These are phyloP conservation scores for Miniopterus natalensis DNA, from an alignment of 2,113 vertebrate species.

Conservation along the genomic window DNA sequence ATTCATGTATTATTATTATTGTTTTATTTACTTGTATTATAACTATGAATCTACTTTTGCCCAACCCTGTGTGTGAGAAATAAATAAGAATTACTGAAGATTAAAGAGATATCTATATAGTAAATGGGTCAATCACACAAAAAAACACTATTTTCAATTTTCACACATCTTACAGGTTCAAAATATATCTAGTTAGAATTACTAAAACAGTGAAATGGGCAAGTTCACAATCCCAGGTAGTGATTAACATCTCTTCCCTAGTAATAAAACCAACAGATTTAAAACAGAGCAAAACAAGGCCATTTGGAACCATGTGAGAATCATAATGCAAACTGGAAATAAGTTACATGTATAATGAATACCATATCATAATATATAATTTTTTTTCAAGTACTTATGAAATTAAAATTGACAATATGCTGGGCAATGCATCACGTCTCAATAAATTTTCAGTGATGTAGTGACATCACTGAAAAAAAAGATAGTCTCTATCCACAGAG, in stretches of 20 bases:
- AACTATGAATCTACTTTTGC: too few species aligned
- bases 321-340: too few species aligned
- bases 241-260: neutral
- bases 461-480: neutral
- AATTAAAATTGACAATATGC: neutral
- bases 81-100: neutral
- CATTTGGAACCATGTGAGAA: too few species aligned
- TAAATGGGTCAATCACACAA: neutral
- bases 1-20: too few species aligned
- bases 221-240: neutral
- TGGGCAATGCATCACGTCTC: neutral
- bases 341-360: too few species aligned
- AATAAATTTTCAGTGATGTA: neutral
- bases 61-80: too few species aligned
- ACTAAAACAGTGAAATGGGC: neutral
- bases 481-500: neutral
- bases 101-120: neutral
- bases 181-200: neutral
- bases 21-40: too few species aligned
- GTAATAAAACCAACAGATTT: neutral
- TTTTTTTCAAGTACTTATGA: neutral
- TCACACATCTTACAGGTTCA: neutral
- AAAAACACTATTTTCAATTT: neutral
- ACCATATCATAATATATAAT: neutral
- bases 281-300: too few species aligned